phyloP scores from a whole-genome alignment of 2,797 vertebrate genomes.

The Centropyge bicolor region DNA sequence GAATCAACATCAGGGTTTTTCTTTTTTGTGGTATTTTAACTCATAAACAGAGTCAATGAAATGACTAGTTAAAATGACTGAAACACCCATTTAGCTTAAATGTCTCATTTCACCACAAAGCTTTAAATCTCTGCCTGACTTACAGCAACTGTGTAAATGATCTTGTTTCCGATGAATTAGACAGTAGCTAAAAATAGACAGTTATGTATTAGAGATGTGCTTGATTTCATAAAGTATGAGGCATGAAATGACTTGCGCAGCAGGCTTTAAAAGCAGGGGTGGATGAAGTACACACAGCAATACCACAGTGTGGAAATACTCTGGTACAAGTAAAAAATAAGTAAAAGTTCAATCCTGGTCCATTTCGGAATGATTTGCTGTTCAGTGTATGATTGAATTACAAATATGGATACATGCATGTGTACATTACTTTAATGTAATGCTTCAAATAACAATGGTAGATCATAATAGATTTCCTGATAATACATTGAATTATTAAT shows the following conservation, averaged over 20 bases:
- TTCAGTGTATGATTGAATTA: background rate
- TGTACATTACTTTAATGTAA: background rate
- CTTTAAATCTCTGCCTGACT: slow-evolving; percentile 8
- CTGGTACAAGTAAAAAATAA: too few relatives aligned
- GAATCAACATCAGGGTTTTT: background rate
- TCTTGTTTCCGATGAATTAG: slow-evolving; percentile 23
- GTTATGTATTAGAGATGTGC: background rate
- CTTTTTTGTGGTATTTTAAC: background rate
- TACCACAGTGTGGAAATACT: background rate
- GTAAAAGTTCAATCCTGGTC: background rate
- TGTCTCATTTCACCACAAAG: background rate
- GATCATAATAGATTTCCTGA: background rate
- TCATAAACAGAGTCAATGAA: background rate
- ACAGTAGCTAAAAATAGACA: slow-evolving; percentile 31
- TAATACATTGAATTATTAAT: background rate
- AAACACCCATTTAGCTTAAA: background rate
- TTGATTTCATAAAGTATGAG: slow-evolving; percentile 15
- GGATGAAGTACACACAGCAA: background rate
- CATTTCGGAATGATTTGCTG: too few relatives aligned
- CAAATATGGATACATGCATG: too few relatives aligned
- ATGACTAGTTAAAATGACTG: background rate
- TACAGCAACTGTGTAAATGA: slow-evolving; percentile 2
- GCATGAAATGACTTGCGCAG: background rate
- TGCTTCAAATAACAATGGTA: background rate
- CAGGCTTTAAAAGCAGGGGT: background rate